phyloP scores from a whole-genome alignment of 2,113 vertebrate genomes.

The Antigone vipio region DNA sequence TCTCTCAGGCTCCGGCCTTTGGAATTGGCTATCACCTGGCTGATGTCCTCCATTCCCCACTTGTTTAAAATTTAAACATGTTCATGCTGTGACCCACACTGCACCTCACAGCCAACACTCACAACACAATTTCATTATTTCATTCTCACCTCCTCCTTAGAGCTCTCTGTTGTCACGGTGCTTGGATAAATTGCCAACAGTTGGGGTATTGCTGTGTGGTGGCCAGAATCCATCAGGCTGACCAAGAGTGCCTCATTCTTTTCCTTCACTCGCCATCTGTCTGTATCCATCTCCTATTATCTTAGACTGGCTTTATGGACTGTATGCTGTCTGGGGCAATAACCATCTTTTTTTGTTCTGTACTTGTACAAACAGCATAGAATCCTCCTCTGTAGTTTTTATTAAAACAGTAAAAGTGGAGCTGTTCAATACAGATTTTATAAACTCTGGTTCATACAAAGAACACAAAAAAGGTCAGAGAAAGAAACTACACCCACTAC shows the following conservation, averaged over 20 bases:
- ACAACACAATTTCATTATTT: background rate
- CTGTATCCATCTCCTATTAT: background rate
- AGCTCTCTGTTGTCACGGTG: background rate
- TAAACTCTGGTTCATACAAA: background rate
- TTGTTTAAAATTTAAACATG: background rate
- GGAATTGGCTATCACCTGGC: background rate
- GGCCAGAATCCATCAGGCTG: background rate
- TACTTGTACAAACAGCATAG: background rate
- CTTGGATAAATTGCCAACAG: background rate
- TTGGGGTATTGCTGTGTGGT: background rate
- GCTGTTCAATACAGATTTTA: background rate
- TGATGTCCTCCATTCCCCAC: background rate
- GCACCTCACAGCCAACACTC: background rate
- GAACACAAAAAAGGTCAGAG: background rate
- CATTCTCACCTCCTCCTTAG: background rate
- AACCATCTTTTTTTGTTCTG: background rate
- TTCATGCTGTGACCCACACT: background rate
- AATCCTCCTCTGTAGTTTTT: background rate
- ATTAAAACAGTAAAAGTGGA: background rate
- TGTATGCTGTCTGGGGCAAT: background rate
- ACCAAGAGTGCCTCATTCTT: background rate
- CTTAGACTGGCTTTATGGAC: background rate
- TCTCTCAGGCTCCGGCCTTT: background rate
- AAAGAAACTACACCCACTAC: background rate
- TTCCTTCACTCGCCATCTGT: constrained; percentile 22